Percentiles rank a stretch among this genome's conserved stretches.
Conservation (phyloP, 2,113 vertebrate genomes). For the Tapirus terrestris region DNA sequence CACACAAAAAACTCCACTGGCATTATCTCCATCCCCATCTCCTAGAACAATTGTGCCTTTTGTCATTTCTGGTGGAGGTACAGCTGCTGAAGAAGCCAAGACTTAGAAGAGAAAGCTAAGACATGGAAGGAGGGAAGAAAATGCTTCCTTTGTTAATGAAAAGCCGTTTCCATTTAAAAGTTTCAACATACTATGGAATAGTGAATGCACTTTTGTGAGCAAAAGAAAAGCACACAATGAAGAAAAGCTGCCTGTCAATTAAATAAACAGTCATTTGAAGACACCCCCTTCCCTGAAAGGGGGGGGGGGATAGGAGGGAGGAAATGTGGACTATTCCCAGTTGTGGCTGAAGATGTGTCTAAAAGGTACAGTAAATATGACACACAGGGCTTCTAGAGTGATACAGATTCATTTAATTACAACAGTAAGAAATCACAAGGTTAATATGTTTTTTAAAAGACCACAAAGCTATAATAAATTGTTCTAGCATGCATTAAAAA, state of each 20-base stretch:
- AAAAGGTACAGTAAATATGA: not conserved
- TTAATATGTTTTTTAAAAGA: constrained; percentile 44
- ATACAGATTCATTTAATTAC: not conserved
- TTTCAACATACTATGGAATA: constrained; percentile 68
- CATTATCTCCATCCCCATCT: constrained; percentile 53
- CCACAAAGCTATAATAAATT: constrained; percentile 25
- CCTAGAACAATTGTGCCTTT: constrained; percentile 69
- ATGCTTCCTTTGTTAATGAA: constrained; percentile 65
- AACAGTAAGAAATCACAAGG: constrained; percentile 19
- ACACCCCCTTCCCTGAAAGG: constrained; percentile 19
- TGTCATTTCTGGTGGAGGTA: constrained; percentile 73
- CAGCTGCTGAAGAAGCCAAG: constrained; percentile 67
- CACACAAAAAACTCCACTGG: constrained; percentile 6
- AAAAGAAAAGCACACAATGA: not conserved
- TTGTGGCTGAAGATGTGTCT: not conserved
- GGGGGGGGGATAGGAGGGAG: not conserved
- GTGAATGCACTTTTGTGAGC: constrained; percentile 72
- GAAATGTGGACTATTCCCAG: not conserved
- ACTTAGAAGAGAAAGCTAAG: constrained; percentile 39
- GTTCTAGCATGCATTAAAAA: constrained; percentile 8
- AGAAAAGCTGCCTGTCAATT: constrained; percentile 56
- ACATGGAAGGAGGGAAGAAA: constrained; percentile 65
- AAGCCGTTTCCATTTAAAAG: constrained; percentile 74
- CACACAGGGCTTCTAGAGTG: constrained; percentile 1
- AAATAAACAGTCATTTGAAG: constrained; percentile 47